Percentiles rank a stretch among this genome's conserved stretches.
Conservation (phyloP, 2,113 vertebrate genomes). For the Hoplias malabaricus region DNA sequence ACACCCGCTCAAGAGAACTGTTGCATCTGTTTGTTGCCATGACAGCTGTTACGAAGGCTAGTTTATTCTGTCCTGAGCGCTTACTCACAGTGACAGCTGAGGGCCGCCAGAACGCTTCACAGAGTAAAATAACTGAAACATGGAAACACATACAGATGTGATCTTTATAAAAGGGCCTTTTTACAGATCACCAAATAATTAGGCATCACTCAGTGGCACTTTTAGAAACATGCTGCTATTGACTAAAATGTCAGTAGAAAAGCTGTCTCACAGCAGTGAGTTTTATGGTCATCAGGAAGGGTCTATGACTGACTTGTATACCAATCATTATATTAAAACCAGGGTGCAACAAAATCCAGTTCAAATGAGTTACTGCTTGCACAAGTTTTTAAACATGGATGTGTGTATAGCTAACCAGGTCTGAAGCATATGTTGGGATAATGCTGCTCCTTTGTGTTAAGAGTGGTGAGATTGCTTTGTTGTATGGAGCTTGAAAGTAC, state of each 20-base stretch:
- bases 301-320: no score
- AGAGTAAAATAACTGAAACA: background rate
- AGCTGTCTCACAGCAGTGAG: background rate
- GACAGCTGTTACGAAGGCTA: slow-evolving; percentile 18
- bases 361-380: no score
- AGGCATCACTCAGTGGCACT: background rate
- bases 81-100: slow-evolving; percentile 26
- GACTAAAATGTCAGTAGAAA: background rate
- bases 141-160: background rate
- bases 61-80: slow-evolving; percentile 26
- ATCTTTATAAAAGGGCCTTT: background rate
- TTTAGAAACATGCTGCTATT: background rate
- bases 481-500: background rate
- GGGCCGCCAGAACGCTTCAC: background rate
- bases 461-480: background rate
- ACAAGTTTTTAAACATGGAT: no score
- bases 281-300: no score
- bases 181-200: slow-evolving; percentile 14
- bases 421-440: no score
- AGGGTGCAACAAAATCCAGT: no score
- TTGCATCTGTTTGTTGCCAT: slow-evolving; percentile 14
- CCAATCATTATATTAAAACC: no score
- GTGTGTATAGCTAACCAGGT: no score
- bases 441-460: background rate
- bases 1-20: slow-evolving; percentile 17